phyloP scores from a whole-genome alignment of 2,797 vertebrate genomes.

The Helarctos malayanus region DNA sequence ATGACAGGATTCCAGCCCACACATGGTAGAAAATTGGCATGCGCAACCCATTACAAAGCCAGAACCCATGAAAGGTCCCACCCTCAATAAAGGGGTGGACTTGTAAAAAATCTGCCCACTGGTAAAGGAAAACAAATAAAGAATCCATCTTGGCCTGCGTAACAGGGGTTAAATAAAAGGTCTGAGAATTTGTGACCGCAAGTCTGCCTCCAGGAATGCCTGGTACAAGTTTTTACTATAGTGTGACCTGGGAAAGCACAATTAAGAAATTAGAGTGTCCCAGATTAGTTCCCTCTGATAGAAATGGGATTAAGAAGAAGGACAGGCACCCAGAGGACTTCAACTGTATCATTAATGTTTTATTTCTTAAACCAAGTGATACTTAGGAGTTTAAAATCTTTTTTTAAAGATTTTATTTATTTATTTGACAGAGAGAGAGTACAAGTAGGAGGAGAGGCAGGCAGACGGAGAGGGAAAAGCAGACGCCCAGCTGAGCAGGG shows the following conservation, averaged over 20 bases:
- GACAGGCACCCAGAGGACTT: not conserved
- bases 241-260: slow-evolving; percentile 17
- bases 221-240: slow-evolving; percentile 41
- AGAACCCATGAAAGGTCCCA: not conserved
- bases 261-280: slow-evolving; percentile 30
- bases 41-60: not conserved
- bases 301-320: not conserved
- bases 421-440: not conserved
- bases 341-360: not conserved
- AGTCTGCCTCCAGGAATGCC: not conserved
- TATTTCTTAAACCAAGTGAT: not conserved
- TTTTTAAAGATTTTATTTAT: not conserved
- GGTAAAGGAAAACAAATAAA: slow-evolving; percentile 26
- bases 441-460: not conserved
- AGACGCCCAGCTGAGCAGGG: not conserved
- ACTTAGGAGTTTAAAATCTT: not conserved
- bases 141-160: slow-evolving; percentile 8
- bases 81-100: not conserved
- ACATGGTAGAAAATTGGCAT: not conserved
- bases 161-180: slow-evolving; percentile 31
- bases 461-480: not conserved
- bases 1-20: not conserved
- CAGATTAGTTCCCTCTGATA: not conserved
- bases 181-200: slow-evolving; percentile 10
- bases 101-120: not conserved